A percentile compares a stretch with the other conserved stretches of the same genome.
phyloP scores from a whole-genome alignment of 2,888 invertebrate genomes.

The Eulithis testata region DNA sequence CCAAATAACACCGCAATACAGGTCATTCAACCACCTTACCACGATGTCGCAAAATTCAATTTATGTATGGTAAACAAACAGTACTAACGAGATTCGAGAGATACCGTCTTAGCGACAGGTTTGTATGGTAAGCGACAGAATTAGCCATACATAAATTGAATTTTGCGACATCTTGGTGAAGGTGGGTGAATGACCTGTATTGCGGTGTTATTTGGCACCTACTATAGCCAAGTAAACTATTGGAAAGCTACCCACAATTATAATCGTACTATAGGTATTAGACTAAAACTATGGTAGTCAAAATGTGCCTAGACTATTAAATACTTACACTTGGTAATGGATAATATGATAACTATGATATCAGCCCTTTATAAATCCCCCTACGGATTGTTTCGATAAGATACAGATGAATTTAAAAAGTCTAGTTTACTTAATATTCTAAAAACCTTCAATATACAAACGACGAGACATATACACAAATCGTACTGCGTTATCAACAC shows the following conservation, averaged over 20 bases:
- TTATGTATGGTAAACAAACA: too few relatives aligned
- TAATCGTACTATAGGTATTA: conserved; percentile 4
- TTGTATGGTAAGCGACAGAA: too few relatives aligned
- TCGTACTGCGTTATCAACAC: conserved; percentile 18
- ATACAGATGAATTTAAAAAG: conserved; percentile 23
- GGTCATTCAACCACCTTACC: too few relatives aligned
- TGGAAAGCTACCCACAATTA: conserved; percentile 4
- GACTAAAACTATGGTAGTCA: conserved; percentile 9
- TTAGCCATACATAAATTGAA: too few relatives aligned
- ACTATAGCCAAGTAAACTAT: neutral
- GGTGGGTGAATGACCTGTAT: too few relatives aligned
- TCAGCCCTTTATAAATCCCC: conserved; percentile 14
- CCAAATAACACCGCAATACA: too few relatives aligned
- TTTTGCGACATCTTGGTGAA: too few relatives aligned
- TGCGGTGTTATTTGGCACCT: too few relatives aligned
- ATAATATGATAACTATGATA: conserved; percentile 20
- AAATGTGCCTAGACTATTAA: conserved; percentile 14
- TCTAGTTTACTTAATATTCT: conserved; percentile 12
- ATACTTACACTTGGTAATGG: conserved; percentile 22
- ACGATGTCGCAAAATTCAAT: too few relatives aligned
- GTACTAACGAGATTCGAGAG: too few relatives aligned
- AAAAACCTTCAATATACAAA: conserved; percentile 18
- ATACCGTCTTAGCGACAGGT: too few relatives aligned
- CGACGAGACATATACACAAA: conserved; percentile 16
- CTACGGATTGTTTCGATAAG: conserved; percentile 20